Evolutionary conservation across 1,140 invertebrate genomes (phyloP), one percentile per base, ranked within the genome.

Genomic region (Atopsyche davidsoni): DNA sequence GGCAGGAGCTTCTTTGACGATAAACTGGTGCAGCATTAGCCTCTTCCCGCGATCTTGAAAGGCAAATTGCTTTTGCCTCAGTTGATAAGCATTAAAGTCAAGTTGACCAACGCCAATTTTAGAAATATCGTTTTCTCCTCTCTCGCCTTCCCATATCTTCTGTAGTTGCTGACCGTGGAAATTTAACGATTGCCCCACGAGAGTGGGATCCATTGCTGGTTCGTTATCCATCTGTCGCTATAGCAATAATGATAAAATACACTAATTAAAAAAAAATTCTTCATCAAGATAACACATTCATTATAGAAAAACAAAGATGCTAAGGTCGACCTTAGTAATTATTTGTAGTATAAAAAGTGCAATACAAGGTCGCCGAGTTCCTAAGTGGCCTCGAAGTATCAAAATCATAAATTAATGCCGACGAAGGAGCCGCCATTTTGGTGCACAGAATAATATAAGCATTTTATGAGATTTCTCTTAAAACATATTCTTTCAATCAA

Each of bases 151-250:
- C 87, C 87, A 91, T 53, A 87, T 79, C 71, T 89, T 89, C 67
- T 87, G 84, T 56, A 90, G 70, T 59, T 87, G 86, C 60, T 87
- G 85, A 1, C 88, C 88, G 73, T 91, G 87, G 64, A 85, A 91
- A 69, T 87, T 85, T 53, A 91, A 74, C 40, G 82, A 76, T 62
- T 83, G 79, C 59, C 79, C 72, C 61, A 91, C 78, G 50, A 86
- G 73, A 41, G 81, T 77, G 65, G 76, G 62, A 69, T 86, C 81
- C 73, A 87, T 69, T 24, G 72, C 66, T 22, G 46, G 51, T n/a
- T 57, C 55, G 31, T 38, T 41, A 28, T 31, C 53, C 48, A 46
- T 52, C n/a, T n/a, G 43, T 31, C 31, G 43, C 51, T 52, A 51
- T 17, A 39, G 39, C 31, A 25, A 3, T 2, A 46, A 9, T 11